phyloP scores from a whole-genome alignment of 2,888 invertebrate genomes.

The Pachycephus smyrnensis region DNA sequence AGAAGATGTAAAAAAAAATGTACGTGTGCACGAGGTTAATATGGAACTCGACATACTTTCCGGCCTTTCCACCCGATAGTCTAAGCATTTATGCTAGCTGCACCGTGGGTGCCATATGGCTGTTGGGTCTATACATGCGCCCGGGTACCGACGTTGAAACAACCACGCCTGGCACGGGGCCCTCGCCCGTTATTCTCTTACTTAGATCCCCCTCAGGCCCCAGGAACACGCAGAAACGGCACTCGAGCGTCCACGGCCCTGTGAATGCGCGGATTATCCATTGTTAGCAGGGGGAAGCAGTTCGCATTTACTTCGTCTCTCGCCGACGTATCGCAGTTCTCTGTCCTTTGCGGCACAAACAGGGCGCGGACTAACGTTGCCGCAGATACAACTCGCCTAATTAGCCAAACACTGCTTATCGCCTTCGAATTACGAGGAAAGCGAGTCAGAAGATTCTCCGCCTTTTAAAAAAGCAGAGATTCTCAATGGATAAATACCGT shows the following conservation, averaged over 20 bases:
- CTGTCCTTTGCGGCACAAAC: slow-evolving; percentile 18
- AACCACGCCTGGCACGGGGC: slow-evolving; percentile 23
- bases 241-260: slow-evolving; percentile 22
- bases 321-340: neutral
- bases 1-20: too few species aligned
- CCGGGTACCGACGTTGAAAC: slow-evolving; percentile 49
- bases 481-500: too few species aligned
- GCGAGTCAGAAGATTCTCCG: too few species aligned
- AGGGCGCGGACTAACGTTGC: slow-evolving; percentile 14
- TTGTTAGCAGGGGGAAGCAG: slow-evolving; percentile 43
- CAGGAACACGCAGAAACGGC: neutral
- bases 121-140: slow-evolving; percentile 28
- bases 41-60: too few species aligned
- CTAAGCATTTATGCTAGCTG: slow-evolving; percentile 16
- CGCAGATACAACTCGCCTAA: slow-evolving; percentile 29
- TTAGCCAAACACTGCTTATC: slow-evolving; percentile 39
- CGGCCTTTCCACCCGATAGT: too few species aligned
- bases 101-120: slow-evolving; percentile 45
- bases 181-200: neutral
- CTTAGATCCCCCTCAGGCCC: neutral
- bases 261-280: slow-evolving; percentile 53
- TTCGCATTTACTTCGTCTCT: slow-evolving; percentile 12
- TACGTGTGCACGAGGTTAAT: too few species aligned
- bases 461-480: too few species aligned
- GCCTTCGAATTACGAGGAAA: slow-evolving; percentile 21